Evolutionary conservation across 2,797 vertebrate species (phyloP).

Genomic region (Telmatherina bonti): DNA sequence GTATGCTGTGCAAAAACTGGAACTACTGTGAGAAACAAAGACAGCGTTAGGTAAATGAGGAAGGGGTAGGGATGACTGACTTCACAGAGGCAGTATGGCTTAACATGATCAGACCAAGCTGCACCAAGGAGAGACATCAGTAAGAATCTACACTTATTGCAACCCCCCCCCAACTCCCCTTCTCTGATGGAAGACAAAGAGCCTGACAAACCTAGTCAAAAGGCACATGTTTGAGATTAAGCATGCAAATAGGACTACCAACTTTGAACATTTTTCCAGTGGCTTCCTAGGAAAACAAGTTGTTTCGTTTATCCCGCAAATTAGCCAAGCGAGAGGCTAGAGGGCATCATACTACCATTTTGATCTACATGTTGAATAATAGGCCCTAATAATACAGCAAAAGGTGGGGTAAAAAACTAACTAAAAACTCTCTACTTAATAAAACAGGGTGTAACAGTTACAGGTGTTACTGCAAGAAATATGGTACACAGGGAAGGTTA

Average conservation of each 20-base stretch:
- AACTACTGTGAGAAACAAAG: constrained; percentile 14
- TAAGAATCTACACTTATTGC: constrained; percentile 10
- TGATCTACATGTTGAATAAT: constrained; percentile 67
- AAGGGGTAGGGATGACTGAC: constrained; percentile 18
- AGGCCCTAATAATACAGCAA: constrained; percentile 33
- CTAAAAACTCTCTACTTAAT: constrained; percentile 32
- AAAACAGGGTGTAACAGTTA: constrained; percentile 57
- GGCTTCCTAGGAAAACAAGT: constrained; percentile 59
- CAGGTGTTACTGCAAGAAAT: neutral
- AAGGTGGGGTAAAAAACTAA: constrained; percentile 20
- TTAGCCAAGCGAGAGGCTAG: constrained; percentile 64
- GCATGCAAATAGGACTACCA: constrained; percentile 57
- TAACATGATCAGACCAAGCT: constrained; percentile 35
- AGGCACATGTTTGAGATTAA: constrained; percentile 63
- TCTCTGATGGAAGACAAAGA: constrained; percentile 39
- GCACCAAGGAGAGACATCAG: constrained; percentile 22
- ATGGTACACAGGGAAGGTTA: too few species aligned
- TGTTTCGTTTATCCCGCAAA: constrained; percentile 74
- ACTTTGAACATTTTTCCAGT: constrained; percentile 54
- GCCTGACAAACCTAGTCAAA: constrained; percentile 36
- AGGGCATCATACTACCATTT: constrained; percentile 51
- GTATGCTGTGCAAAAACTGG: neutral
- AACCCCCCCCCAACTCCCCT: constrained; percentile 4
- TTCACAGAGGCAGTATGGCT: constrained; percentile 23
- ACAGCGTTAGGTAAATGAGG: constrained; percentile 16